A percentile compares a stretch with the other conserved stretches of the same genome.
phyloP scores from a whole-genome alignment of 1,140 invertebrate genomes.

The Eulimnadia texana region DNA sequence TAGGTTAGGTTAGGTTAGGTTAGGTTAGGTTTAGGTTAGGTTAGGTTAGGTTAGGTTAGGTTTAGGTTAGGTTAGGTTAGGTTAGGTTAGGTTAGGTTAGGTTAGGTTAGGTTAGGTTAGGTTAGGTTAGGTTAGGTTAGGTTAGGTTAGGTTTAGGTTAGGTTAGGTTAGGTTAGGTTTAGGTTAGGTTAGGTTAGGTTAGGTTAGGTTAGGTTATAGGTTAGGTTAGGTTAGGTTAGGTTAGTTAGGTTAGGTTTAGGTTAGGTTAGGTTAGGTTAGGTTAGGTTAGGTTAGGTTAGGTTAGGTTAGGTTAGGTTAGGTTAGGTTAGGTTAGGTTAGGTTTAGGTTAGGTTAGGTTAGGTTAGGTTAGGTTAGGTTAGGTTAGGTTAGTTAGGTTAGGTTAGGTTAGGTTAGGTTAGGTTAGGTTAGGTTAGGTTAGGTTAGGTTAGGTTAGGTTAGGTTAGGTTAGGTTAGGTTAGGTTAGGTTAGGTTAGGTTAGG shows the following conservation, averaged over 20 bases:
- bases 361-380: slow-evolving; percentile 24
- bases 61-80: slow-evolving; percentile 23
- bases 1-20: slow-evolving; percentile 24
- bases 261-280: slow-evolving; percentile 20
- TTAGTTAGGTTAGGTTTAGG: slow-evolving; percentile 18
- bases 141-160: slow-evolving; percentile 20
- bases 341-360: slow-evolving; percentile 24
- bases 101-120: slow-evolving; percentile 25
- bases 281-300: slow-evolving; percentile 20
- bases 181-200: slow-evolving; percentile 20
- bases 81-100: slow-evolving; percentile 24
- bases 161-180: slow-evolving; percentile 3
- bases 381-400: slow-evolving; percentile 24
- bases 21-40: slow-evolving; percentile 20
- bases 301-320: slow-evolving; percentile 23
- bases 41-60: background rate
- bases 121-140: slow-evolving; percentile 26
- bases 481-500: slow-evolving; percentile 23
- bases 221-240: slow-evolving; percentile 19
- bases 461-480: slow-evolving; percentile 20
- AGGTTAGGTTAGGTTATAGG: slow-evolving; percentile 15
- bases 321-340: slow-evolving; percentile 25
- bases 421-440: slow-evolving; percentile 22
- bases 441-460: slow-evolving; percentile 19
- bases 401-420: slow-evolving; percentile 25